Conservation (phyloP, 2,888 invertebrate genomes). For the Carcina quercana region DNA sequence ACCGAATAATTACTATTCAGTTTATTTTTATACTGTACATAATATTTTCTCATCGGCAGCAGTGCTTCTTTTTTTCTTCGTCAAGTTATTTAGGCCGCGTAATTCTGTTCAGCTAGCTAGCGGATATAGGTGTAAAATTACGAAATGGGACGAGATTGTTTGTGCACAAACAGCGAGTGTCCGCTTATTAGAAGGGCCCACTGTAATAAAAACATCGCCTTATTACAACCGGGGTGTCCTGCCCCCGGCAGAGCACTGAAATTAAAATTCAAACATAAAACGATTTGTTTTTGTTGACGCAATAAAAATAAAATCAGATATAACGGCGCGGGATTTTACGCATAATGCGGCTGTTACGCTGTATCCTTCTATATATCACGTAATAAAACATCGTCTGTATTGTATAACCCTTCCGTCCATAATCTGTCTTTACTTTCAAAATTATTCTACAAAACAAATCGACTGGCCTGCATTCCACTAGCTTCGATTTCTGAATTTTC, state of each 20-base stretch:
- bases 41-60: too few relatives aligned
- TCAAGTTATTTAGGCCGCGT: conserved; percentile 33
- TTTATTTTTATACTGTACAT: too few relatives aligned
- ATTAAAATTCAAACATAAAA: conserved; percentile 62
- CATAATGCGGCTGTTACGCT: conserved; percentile 30
- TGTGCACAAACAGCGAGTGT: conserved; percentile 60
- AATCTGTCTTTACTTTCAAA: too few relatives aligned
- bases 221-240: conserved; percentile 44
- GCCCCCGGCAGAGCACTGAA: conserved; percentile 40
- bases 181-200: conserved; percentile 62
- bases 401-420: conserved; percentile 7
- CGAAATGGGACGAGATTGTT: conserved; percentile 57
- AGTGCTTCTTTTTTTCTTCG: too few relatives aligned
- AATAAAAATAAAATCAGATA: conserved; percentile 57
- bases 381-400: conserved; percentile 18
- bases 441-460: too few relatives aligned
- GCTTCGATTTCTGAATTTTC: too few relatives aligned
- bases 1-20: too few relatives aligned
- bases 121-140: conserved; percentile 59
- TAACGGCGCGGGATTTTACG: conserved; percentile 42
- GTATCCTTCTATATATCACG: conserved; percentile 22
- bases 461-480: too few relatives aligned
- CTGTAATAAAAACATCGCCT: conserved; percentile 67
- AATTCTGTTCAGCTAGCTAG: conserved; percentile 40
- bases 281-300: conserved; percentile 56